Percentiles rank a stretch among this genome's conserved stretches.
phyloP scores from a whole-genome alignment of 2,797 vertebrate species.

The Meda fulgida region DNA sequence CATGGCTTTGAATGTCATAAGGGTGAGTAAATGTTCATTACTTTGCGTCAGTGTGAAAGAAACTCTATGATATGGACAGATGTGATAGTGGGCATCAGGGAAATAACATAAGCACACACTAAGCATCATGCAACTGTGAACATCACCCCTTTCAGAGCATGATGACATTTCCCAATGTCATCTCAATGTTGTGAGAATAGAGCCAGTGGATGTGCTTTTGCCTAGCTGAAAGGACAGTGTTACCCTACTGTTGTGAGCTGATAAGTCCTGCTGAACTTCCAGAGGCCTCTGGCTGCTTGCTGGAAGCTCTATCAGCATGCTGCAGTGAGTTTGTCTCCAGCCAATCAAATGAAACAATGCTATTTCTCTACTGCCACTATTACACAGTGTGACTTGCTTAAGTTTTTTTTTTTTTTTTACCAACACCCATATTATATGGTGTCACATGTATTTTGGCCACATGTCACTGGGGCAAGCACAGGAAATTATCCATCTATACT shows the following conservation, averaged over 20 bases:
- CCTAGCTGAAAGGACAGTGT: slow-evolving; percentile 22
- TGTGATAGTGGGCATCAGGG: neutral
- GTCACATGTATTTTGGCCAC: neutral
- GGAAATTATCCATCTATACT: neutral
- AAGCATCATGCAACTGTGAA: neutral
- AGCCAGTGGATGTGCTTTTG: slow-evolving; percentile 30
- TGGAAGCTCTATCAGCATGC: slow-evolving; percentile 32
- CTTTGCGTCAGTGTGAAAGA: neutral
- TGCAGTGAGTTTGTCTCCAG: slow-evolving; percentile 26
- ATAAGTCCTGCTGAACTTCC: slow-evolving; percentile 44
- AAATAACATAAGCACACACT: neutral
- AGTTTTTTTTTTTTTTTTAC: neutral
- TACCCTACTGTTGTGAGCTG: slow-evolving; percentile 34
- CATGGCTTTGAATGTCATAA: neutral
- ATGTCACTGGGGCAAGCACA: neutral
- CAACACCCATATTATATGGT: neutral
- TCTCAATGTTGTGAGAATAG: slow-evolving; percentile 25
- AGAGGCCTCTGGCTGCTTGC: slow-evolving; percentile 13
- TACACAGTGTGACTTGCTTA: slow-evolving; percentile 3
- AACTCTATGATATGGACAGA: neutral
- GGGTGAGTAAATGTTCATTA: neutral
- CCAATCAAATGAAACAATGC: slow-evolving; percentile 9
- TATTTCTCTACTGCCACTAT: neutral
- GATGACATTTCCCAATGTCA: slow-evolving; percentile 27
- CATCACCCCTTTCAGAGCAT: neutral